Percentiles rank a stretch among this genome's conserved stretches.
These are phyloP conservation scores for Iselma pallidipennis DNA, from an alignment of 2,888 invertebrate genomes.

Conservation along the genomic window DNA sequence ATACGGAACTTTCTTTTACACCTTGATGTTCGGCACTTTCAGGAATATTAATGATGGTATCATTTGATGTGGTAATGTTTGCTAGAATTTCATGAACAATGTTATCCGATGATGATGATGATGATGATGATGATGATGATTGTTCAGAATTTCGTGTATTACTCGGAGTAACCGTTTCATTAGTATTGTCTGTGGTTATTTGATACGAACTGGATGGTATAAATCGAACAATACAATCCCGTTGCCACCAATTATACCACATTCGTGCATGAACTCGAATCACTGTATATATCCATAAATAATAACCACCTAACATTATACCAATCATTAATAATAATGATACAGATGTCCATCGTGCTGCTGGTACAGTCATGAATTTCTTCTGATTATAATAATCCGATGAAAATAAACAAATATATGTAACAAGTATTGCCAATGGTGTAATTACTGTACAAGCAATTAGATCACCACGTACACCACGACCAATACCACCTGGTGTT, in stretches of 20 bases:
- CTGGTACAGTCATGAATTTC: conserved; percentile 56
- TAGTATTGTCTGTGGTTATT: background rate
- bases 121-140: background rate
- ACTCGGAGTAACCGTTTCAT: background rate
- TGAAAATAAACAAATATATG: conserved; percentile 59
- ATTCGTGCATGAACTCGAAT: conserved; percentile 57
- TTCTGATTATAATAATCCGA: conserved; percentile 59
- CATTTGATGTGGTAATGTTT: too few species aligned
- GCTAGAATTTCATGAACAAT: background rate
- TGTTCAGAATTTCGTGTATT: background rate
- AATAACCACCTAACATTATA: conserved; percentile 58
- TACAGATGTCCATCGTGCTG: conserved; percentile 58
- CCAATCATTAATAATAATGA: conserved; percentile 57
- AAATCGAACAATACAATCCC: conserved; percentile 58
- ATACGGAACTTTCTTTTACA: background rate
- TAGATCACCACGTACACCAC: conserved; percentile 58
- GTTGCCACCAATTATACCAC: conserved; percentile 63
- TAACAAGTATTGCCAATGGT: conserved; percentile 60
- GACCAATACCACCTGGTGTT: conserved; percentile 43
- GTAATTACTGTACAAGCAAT: conserved; percentile 62
- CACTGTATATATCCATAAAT: conserved; percentile 59
- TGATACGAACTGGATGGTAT: conserved; percentile 40
- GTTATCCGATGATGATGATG: background rate
- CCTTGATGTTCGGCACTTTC: background rate
- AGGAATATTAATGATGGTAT: background rate